Evolutionary conservation across 2,797 vertebrate genomes (phyloP).

Genomic region (Falco novaeseelandiae): DNA sequence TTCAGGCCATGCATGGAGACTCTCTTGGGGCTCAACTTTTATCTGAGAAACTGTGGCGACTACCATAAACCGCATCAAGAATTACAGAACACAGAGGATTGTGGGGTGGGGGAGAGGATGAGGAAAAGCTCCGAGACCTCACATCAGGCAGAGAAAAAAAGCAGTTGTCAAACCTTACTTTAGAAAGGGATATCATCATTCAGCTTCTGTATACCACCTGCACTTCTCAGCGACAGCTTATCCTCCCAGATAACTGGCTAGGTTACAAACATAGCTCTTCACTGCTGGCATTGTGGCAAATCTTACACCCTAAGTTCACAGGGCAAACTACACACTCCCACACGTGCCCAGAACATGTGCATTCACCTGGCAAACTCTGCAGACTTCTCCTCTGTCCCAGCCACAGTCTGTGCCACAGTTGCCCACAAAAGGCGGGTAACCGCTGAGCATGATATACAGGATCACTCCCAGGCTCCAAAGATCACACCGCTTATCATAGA

Average conservation of each 20-base stretch:
- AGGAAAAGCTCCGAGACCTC: background rate
- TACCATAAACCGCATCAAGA: background rate
- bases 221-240: background rate
- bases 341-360: fast-evolving
- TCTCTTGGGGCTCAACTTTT: background rate
- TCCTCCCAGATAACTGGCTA: background rate
- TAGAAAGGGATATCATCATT: background rate
- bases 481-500: conserved; percentile 85
- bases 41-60: background rate
- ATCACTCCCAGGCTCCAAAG: conserved; percentile 86
- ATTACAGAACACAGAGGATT: background rate
- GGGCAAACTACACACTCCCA: background rate
- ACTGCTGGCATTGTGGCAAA: background rate
- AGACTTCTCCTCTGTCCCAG: conserved; percentile 84
- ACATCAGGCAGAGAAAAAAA: background rate
- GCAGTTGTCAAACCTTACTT: background rate
- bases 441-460: conserved; percentile 85
- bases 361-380: conserved; percentile 80
- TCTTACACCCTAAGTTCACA: background rate
- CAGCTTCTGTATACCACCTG: background rate
- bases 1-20: background rate
- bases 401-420: conserved; percentile 83
- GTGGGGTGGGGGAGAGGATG: fast-evolving
- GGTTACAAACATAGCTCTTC: background rate
- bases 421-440: conserved; percentile 84